Conservation (phyloP, 1,140 invertebrate genomes). For the Temnothorax curvispinosus region DNA sequence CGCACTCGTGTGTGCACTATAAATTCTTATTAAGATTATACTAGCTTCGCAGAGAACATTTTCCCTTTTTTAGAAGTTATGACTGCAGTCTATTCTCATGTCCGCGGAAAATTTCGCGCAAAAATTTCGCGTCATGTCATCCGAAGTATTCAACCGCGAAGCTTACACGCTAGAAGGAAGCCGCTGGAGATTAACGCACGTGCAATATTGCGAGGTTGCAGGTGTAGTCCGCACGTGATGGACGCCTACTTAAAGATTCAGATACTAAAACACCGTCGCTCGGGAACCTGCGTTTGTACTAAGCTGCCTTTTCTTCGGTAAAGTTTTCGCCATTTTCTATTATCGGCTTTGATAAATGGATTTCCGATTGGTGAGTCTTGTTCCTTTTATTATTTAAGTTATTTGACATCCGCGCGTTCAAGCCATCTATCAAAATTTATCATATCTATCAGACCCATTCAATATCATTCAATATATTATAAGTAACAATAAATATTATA, state of each 20-base stretch:
- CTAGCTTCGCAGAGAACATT: neutral
- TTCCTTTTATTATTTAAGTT: neutral
- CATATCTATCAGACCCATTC: neutral
- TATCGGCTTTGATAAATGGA: neutral
- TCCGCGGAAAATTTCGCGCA: neutral
- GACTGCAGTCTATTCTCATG: neutral
- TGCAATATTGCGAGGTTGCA: slow-evolving; percentile 32
- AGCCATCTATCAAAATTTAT: slow-evolving; percentile 4
- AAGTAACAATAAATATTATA: neutral
- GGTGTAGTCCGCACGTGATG: slow-evolving; percentile 16
- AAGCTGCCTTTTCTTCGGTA: neutral
- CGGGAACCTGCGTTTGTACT: neutral
- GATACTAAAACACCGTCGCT: slow-evolving; percentile 23
- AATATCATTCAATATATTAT: neutral
- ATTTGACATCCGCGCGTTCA: neutral
- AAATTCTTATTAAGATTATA: neutral
- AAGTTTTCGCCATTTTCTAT: neutral
- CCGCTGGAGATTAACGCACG: slow-evolving; percentile 31
- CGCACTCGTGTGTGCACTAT: neutral
- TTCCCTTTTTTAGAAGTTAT: neutral
- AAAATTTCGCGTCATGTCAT: neutral
- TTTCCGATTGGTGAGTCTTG: neutral
- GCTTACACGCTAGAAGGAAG: slow-evolving; percentile 30
- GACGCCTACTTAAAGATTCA: slow-evolving; percentile 37
- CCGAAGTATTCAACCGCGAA: slow-evolving; percentile 46